A percentile compares a stretch with the other conserved stretches of the same genome.
Evolutionary conservation across 2,797 vertebrate species (phyloP).

Genomic region (Tragopan temminckii): DNA sequence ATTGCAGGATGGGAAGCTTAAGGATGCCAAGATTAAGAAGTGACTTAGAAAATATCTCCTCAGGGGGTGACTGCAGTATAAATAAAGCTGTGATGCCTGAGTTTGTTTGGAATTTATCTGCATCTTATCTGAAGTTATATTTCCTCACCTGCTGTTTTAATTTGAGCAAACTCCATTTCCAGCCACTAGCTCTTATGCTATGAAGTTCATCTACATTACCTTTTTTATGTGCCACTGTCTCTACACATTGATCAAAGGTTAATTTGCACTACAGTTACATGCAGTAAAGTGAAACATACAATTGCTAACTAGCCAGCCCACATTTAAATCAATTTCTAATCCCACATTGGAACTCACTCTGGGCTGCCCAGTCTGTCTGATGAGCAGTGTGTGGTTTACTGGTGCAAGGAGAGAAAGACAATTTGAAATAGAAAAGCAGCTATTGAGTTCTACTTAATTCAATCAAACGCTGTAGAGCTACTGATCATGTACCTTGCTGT

Average conservation of each 20-base stretch:
- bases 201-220: not conserved
- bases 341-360: not conserved
- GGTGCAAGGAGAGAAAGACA: not conserved
- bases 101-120: not conserved
- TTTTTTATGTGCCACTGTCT: not conserved
- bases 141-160: not conserved
- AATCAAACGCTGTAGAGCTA: not conserved
- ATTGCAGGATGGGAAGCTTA: not conserved
- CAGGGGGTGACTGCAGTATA: not conserved
- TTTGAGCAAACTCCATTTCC: not conserved
- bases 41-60: not conserved
- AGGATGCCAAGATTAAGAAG: not conserved
- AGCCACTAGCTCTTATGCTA: not conserved
- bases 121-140: not conserved
- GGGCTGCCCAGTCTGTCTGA: not conserved
- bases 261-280: not conserved
- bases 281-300: not conserved
- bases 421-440: not conserved
- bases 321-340: not conserved
- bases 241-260: not conserved
- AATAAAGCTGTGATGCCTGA: not conserved
- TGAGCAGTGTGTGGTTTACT: not conserved
- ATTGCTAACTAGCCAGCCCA: not conserved
- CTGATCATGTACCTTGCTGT: not conserved
- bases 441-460: not conserved